Percentiles rank a stretch among this genome's conserved stretches.
phyloP scores from a whole-genome alignment of 2,797 vertebrate species.

The Podargus strigoides region DNA sequence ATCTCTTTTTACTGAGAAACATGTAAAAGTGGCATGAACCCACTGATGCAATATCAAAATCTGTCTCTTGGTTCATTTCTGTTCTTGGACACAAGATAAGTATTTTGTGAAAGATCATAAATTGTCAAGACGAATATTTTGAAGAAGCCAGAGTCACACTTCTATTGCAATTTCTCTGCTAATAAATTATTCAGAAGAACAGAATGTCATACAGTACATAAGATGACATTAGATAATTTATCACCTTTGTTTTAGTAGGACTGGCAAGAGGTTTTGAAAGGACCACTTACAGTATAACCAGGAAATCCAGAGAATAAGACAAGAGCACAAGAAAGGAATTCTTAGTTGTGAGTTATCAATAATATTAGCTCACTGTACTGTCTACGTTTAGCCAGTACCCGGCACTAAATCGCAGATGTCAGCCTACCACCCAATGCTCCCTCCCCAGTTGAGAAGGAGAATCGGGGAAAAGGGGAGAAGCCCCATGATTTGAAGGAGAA shows the following conservation, averaged over 20 bases:
- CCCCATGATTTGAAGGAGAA: too few species aligned
- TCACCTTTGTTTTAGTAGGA: neutral
- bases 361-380: neutral
- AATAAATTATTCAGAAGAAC: slow-evolving; percentile 36
- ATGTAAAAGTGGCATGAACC: neutral
- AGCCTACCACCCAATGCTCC: too few species aligned
- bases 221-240: neutral
- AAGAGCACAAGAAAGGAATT: neutral
- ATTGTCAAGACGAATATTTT: neutral
- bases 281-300: neutral
- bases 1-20: neutral
- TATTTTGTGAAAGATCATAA: slow-evolving; percentile 1
- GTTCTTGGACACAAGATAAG: neutral
- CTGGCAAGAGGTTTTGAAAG: neutral
- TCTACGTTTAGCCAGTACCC: too few species aligned
- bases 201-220: neutral
- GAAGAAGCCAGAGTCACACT: neutral
- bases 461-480: too few species aligned
- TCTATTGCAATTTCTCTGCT: neutral
- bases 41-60: neutral
- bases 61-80: neutral
- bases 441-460: too few species aligned
- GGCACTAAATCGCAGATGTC: too few species aligned
- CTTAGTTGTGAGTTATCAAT: neutral
- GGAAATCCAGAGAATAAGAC: neutral